phyloP scores from a whole-genome alignment of 2,113 vertebrate species.

The Beaufortia kweichowensis region DNA sequence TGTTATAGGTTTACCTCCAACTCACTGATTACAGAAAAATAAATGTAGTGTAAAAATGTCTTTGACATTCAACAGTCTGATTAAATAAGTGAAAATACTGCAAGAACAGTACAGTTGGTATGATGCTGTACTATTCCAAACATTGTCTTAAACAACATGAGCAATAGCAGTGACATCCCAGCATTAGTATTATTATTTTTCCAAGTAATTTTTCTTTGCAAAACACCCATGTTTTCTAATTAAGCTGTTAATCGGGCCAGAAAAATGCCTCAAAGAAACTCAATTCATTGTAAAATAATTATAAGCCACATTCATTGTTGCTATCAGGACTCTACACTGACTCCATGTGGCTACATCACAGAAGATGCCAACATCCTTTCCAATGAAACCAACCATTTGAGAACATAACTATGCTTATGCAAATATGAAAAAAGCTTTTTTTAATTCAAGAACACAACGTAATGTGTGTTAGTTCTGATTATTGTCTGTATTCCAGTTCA shows the following conservation, averaged over 20 bases:
- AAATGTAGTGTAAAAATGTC: too few species aligned
- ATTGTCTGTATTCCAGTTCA: too few species aligned
- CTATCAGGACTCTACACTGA: constrained; percentile 54
- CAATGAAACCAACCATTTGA: neutral
- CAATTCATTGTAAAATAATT: constrained; percentile 35
- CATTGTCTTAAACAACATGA: neutral
- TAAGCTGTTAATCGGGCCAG: constrained; percentile 10
- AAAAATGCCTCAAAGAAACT: constrained; percentile 9
- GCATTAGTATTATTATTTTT: neutral
- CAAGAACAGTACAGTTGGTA: neutral
- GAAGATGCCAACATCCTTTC: constrained; percentile 1
- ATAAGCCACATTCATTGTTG: neutral
- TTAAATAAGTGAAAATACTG: neutral
- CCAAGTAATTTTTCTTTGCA: constrained; percentile 12
- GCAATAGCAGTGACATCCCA: neutral
- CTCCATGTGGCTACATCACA: constrained; percentile 53
- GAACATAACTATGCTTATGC: neutral
- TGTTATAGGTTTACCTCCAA: too few species aligned
- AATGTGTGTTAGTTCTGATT: neutral
- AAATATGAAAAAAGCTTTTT: neutral
- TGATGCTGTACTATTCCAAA: neutral
- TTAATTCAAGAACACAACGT: too few species aligned
- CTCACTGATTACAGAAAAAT: too few species aligned
- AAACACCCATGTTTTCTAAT: constrained; percentile 6
- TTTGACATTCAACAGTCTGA: too few species aligned